A percentile compares a stretch with the other conserved stretches of the same genome.
These are phyloP conservation scores for Dendroctonus valens DNA, from an alignment of 1,140 invertebrate genomes.

Conservation along the genomic window DNA sequence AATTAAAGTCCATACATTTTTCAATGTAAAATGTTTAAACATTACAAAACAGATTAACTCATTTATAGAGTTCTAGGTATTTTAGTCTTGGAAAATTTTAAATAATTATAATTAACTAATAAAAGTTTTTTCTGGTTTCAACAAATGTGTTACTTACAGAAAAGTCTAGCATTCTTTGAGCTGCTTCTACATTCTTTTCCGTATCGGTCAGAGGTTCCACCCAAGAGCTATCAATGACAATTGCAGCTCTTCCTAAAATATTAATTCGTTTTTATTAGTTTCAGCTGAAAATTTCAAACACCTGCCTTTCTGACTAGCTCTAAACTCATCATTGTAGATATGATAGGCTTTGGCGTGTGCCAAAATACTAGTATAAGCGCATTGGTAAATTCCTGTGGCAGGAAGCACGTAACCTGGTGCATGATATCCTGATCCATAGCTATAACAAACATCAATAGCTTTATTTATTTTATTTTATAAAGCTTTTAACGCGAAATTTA, in stretches of 20 bases:
- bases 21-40: no score
- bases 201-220: conserved; percentile 46
- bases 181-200: conserved; percentile 18
- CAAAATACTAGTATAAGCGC: conserved; percentile 49
- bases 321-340: conserved; percentile 46
- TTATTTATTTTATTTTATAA: no score
- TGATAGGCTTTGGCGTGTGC: conserved; percentile 52
- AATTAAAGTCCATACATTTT: no score
- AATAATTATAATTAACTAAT: no score
- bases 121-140: no score
- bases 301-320: conserved; percentile 26
- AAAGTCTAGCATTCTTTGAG: conserved; percentile 31
- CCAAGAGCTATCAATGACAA: conserved; percentile 54
- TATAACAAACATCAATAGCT: conserved; percentile 1
- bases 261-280: neutral
- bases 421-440: conserved; percentile 18
- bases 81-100: no score
- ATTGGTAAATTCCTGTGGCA: conserved; percentile 50
- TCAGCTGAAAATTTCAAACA: no score
- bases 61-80: no score
- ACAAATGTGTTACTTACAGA: conserved; percentile 22
- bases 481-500: no score
- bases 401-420: conserved; percentile 28
- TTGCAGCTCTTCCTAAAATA: conserved; percentile 53
- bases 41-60: no score